A percentile compares a stretch with the other conserved stretches of the same genome.
These are phyloP conservation scores for Eidolon helvum DNA, from an alignment of 2,113 vertebrate species.

Conservation along the genomic window DNA sequence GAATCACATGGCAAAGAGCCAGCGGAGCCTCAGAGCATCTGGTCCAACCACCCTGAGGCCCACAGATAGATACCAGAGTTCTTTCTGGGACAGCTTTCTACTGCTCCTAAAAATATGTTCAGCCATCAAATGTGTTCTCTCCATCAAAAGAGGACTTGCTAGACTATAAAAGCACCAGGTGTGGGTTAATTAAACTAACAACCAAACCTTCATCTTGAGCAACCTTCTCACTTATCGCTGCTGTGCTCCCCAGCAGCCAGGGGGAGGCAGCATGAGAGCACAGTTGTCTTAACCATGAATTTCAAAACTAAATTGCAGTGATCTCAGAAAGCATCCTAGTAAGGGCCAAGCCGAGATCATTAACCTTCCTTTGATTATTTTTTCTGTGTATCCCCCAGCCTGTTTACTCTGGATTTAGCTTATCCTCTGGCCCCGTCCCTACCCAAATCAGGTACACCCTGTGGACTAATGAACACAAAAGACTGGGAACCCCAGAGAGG, in stretches of 20 bases:
- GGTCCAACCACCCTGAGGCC: neutral
- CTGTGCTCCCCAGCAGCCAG: neutral
- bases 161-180: neutral
- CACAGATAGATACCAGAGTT: neutral
- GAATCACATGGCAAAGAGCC: neutral
- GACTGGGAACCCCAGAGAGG: neutral
- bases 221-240: neutral
- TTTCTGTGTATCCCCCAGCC: neutral
- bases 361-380: neutral
- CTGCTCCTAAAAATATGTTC: neutral
- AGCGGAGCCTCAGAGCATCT: neutral
- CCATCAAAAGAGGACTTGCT: neutral
- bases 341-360: neutral
- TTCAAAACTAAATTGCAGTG: neutral
- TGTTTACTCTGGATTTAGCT: neutral
- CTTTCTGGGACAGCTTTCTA: neutral
- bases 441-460: neutral
- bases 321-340: neutral
- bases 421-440: neutral
- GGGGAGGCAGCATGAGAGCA: conserved; percentile 55
- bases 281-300: neutral
- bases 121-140: neutral
- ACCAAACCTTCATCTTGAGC: neutral
- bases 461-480: neutral
- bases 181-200: neutral